These are phyloP conservation scores for Myrmecophaga tridactyla DNA, from an alignment of 2,113 vertebrate genomes.

Conservation along the genomic window DNA sequence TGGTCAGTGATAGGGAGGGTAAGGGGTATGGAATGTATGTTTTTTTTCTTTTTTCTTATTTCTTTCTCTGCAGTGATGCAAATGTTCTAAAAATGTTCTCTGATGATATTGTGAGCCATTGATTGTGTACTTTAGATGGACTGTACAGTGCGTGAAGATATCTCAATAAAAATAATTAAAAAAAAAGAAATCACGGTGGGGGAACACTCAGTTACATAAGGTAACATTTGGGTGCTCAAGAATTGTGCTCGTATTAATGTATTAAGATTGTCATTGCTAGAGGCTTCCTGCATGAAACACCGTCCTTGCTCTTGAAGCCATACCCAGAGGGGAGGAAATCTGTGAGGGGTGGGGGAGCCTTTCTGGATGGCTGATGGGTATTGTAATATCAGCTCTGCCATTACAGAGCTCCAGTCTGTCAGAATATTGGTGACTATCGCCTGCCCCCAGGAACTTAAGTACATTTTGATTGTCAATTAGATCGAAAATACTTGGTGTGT, in stretches of 20 bases:
- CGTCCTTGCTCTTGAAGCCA: neutral
- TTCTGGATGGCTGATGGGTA: neutral
- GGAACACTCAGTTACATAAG: neutral
- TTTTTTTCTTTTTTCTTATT: no score
- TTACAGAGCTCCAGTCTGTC: neutral
- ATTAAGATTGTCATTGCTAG: neutral
- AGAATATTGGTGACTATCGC: neutral
- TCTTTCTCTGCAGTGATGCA: no score
- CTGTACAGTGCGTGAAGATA: no score
- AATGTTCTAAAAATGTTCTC: no score
- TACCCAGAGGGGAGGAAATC: neutral
- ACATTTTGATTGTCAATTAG: neutral
- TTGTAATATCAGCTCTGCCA: neutral
- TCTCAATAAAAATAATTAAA: no score
- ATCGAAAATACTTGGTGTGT: no score
- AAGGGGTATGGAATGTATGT: no score
- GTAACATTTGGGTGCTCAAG: neutral
- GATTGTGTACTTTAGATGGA: no score
- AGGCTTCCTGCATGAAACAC: neutral
- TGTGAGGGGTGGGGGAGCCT: neutral
- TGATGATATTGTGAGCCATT: no score
- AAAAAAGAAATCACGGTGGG: neutral
- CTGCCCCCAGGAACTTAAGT: neutral
- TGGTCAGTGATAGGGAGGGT: no score
- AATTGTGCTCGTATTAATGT: neutral